Evolutionary conservation across 1,140 invertebrate species (phyloP), one percentile per base, ranked within the genome.

Genomic region (Drosophila jambulina): DNA sequence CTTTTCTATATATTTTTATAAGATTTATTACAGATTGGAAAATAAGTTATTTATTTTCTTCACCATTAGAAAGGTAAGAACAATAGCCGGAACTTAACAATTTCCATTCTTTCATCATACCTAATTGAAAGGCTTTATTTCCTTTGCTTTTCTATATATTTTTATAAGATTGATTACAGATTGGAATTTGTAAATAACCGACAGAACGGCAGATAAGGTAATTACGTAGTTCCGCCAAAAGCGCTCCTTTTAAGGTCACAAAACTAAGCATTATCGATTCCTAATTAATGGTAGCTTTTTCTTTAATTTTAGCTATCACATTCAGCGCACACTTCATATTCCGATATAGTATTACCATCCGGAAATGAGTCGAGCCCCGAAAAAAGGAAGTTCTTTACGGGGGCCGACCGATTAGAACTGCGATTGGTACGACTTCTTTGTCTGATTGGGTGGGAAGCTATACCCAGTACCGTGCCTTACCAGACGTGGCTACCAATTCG

Each of bases 281-380:
- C 25, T 23, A 25, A 23, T 29, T 67, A 19, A 67, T 67, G 12
- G 15, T 63, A 46, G 58, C 63, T 63, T 38, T 19, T 48, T 46
- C 43, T 38, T 46, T 48, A 63, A 63, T 48, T 63, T 63, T 46
- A 67, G 58, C 58, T 15, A 25, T 67, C 58, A 48, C 42, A 48
- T 63, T 64, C 59, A 67, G 29, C n/a, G 45, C 64, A 10, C 6
- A 8, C 15, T 23, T n/a, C 7, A 29, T 40, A 42, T 60, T 29
- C 23, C 6, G 9, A 29, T 42, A 42, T 17, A 51, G 13, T 60
- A 43, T 43, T 70, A 27, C 54, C 43, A 80, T 68, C 45, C 75
- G 82, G 75, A 87, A 87, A 87, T 87, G 69, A 82, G 83, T 82
- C 82, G 82, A 79, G 82, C 75, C 82, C 79, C 83, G 29, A 65